Evolutionary conservation across 2,888 invertebrate genomes (phyloP), one percentile per base, ranked within the genome.

Genomic region (Lissonota sp.): DNA sequence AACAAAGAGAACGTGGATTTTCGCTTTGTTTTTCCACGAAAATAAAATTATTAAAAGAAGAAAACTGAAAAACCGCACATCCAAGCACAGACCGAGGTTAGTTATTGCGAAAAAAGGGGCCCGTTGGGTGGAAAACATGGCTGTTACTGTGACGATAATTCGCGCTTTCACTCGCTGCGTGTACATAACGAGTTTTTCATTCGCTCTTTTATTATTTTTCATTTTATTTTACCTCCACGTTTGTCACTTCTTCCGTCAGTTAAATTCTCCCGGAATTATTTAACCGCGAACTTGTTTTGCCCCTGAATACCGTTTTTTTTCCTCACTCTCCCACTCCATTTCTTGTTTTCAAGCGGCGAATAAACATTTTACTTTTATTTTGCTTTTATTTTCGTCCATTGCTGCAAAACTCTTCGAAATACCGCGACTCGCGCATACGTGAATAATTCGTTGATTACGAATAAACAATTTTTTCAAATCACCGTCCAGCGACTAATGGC

Each of bases 101-200:
- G 72, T 62, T 67, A 67, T 73, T 67, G 73, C 62, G 62, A 49
- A 72, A 46, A 37, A 39, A 64, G 64, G 73, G 14, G 57, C 39
- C 14, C 12, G 40, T 66, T 40, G 66, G 64, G 39, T 73, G 73
- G 49, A 49, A 40, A 57, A 66, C 39, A 12, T 57, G 12, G 46
- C 39, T 14, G 39, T 58, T 37, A 70, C 58, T 40, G 10, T 12
- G 40, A 49, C 39, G 66, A 58, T 74, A 58, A 74, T 58, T 66
- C 37, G 12, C n/a, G 10, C 14, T 37, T 64, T 16, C 16, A 44
- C 60, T n/a, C 37, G 10, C 53, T 12, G 26, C 26, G 60, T 67
- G 42, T 51, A 67, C n/a, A 12, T 39, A 37, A 62, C 37, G 14
- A 37, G 42, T 71, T 37, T 62, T 7, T 16, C 26, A 3, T 1